Base-by-base conservation (phyloP, 2,888 invertebrate species). In the Hydroisotoma schaefferi region DNA sequence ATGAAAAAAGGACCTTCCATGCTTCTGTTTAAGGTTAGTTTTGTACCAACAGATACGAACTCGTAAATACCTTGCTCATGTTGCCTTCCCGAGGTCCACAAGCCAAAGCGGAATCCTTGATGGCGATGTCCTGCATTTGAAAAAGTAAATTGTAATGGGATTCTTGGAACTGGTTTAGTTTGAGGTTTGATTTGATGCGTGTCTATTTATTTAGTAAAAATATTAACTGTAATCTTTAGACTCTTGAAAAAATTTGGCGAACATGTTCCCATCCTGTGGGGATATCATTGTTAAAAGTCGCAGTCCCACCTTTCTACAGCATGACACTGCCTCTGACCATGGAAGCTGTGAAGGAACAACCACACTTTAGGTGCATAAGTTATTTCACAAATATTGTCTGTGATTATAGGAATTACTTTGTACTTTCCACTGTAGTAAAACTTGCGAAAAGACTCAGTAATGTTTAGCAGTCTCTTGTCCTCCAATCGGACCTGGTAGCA, bases 31-130 rank as follows among this genome's bases (percentile, higher is more conserved):
- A 49, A 29, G 6, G 15, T 15, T 5, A 29, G 15, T 20, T n/a
- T 26, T 20, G 49, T 49, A 18, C n/a, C 28, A n/a, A 49, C 49
- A 3, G 49, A n/a, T 10, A 49, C 49, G 29, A 49, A 49, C 28
- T 49, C 49, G 18, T n/a, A 49, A 3, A 15, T 8, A 3, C 29
- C 29, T 5, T 26, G 12, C 4, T 10, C 28, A 18, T 29, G 49
- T 22, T 49, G 5, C 18, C 49, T n/a, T 29, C 49, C 49, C 3
- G 49, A 49, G 10, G 49, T 49, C 49, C 49, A 49, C 26, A 49
- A n/a, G 6, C 49, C 49, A 28, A 6, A 5, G 3, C 18, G 28
- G 28, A 49, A 49, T 5, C 49, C 49, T 29, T 28, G 49, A 27
- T 49, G 49, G 3, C 49, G 4, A n/a, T 49, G 12, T 18, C n/a